These are phyloP conservation scores for Rhimphoctona megacephalus DNA, from an alignment of 2,888 invertebrate genomes.

Conservation along the genomic window DNA sequence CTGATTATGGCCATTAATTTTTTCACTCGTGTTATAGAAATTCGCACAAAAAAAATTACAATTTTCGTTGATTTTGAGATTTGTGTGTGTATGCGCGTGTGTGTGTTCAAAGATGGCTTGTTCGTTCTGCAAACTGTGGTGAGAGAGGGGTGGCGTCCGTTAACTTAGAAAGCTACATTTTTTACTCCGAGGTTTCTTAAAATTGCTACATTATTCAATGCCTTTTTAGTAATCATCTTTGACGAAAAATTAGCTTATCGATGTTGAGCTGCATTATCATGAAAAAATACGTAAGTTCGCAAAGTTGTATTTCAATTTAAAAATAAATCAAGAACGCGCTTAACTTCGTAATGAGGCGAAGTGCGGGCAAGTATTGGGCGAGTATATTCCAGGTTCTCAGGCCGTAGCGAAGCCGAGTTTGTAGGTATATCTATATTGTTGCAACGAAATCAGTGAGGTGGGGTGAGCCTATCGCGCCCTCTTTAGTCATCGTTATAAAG, in stretches of 20 bases:
- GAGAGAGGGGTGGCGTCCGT: no score
- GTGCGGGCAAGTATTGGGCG: neutral
- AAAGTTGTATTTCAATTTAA: neutral
- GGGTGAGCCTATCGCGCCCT: neutral
- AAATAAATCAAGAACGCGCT: neutral
- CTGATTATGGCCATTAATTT: neutral
- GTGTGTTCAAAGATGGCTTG: no score
- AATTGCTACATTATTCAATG: no score
- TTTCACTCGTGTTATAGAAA: neutral
- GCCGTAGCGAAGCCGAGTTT: neutral
- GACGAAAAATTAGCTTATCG: neutral
- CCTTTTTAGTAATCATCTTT: no score
- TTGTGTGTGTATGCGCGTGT: no score
- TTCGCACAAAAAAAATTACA: neutral
- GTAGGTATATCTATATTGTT: slow-evolving; percentile 12
- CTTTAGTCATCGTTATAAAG: slow-evolving; percentile 11
- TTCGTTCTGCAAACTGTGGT: no score
- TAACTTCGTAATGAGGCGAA: neutral
- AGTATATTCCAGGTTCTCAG: neutral
- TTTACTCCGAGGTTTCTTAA: no score
- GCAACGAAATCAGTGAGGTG: slow-evolving; percentile 3
- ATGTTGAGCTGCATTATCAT: neutral
- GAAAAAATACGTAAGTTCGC: neutral
- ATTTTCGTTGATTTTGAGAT: neutral
- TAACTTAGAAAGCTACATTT: no score